Base-by-base conservation (phyloP, 2,113 vertebrate species). In the Phasianus colchicus region DNA sequence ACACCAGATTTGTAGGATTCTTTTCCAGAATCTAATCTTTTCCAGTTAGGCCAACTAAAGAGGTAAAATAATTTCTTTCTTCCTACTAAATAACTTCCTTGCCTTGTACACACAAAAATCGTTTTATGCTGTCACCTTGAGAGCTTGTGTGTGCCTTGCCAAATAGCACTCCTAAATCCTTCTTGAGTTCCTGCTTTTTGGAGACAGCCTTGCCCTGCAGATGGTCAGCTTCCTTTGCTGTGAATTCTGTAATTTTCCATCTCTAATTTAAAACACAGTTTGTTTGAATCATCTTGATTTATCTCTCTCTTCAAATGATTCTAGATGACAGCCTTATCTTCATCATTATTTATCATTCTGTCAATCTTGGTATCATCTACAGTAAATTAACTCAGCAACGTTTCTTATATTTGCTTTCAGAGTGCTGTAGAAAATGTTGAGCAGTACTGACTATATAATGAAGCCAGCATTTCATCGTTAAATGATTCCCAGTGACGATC, bases 311-410 rank as follows among this genome's bases (percentile, higher is more conserved):
- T 61, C 73, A 65, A 84, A 76, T 57, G 61, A 78, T 83, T 83
- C 83, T 83, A 67, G 29, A 71, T 78, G 92, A 65, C 86, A 83
- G 32, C 22, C 32, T 74, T 74, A 74, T 83, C 90, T 86, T 94
- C 43, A 64, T 78, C 65, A 64, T 74, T 91, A 69, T 91, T 88
- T 93, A 64, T 74, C 73, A 83, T 74, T 73, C 83, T 94, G 80
- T 61, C 86, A 88, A 90, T 61, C 38, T 83, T 71, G 55, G 27
- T 88, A 79, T 74, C 45, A 47, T 52, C 57, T 88, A 64, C 73
- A 78, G 38, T 43, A 86, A 95, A 77, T 80, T 64, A 71, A 60
- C 65, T 91, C 64, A 67, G 69, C 80, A 64, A 11, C 25, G 19
- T 64, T 86, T 66, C 69, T 74, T 78, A 1, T 24, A 57, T 83